These are phyloP conservation scores for Holacanthella duospinosa DNA, from an alignment of 2,888 invertebrate species.

Conservation along the genomic window DNA sequence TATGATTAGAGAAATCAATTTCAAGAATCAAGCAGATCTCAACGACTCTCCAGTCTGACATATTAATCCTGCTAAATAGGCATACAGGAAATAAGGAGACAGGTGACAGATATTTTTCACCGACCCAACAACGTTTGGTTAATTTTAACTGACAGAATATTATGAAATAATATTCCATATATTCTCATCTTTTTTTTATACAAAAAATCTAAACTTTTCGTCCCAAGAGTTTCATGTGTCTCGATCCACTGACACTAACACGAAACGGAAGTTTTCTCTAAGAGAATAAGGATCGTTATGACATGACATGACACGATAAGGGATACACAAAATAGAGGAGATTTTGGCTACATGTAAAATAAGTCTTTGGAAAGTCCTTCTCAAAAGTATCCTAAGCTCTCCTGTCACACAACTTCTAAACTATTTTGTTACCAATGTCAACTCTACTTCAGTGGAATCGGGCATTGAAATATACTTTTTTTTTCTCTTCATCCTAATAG, in stretches of 20 bases:
- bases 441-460: too few species aligned
- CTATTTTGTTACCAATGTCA: background rate
- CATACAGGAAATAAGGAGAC: background rate
- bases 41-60: too few species aligned
- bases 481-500: background rate
- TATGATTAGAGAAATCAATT: background rate
- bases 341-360: background rate
- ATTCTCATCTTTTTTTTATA: too few species aligned
- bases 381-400: background rate
- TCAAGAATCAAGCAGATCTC: background rate
- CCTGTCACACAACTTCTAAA: background rate
- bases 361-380: background rate
- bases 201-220: background rate
- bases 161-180: background rate
- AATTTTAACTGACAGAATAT: background rate
- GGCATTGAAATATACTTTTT: too few species aligned
- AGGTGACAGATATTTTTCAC: background rate
- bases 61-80: background rate
- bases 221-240: background rate
- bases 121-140: background rate
- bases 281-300: background rate
- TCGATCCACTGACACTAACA: background rate
- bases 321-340: background rate
- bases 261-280: conserved; percentile 1
- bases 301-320: background rate